phyloP scores from a whole-genome alignment of 2,888 invertebrate genomes.

The Eristalis arbustorum region DNA sequence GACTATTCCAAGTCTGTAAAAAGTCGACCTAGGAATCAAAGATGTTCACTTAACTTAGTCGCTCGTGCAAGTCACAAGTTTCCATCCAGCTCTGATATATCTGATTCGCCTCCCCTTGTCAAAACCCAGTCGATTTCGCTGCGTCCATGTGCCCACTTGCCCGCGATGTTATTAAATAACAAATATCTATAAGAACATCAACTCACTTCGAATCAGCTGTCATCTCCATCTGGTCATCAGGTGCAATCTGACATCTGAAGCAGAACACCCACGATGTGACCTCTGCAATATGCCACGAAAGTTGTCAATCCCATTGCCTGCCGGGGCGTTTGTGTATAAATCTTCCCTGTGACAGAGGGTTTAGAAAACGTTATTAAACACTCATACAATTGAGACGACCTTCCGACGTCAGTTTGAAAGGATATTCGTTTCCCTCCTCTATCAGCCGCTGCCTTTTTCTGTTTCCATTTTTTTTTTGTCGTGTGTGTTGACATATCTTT shows the following conservation, averaged over 20 bases:
- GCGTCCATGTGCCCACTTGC: constrained; percentile 11
- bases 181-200: constrained; percentile 14
- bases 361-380: constrained; percentile 21
- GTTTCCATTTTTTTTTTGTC: neutral
- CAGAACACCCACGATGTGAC: neutral
- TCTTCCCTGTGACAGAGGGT: constrained; percentile 31
- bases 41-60: too few species aligned
- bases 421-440: neutral
- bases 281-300: constrained; percentile 10
- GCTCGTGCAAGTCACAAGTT: neutral
- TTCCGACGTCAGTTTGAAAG: constrained; percentile 1
- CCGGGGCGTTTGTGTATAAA: constrained; percentile 15
- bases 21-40: too few species aligned
- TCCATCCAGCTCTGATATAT: neutral
- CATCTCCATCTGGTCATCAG: constrained; percentile 55
- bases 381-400: neutral
- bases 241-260: constrained; percentile 40
- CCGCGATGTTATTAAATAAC: constrained; percentile 45
- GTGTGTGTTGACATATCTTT: constrained; percentile 39
- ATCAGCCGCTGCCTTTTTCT: neutral
- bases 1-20: too few species aligned
- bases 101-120: constrained; percentile 49
- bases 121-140: constrained; percentile 15
- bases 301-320: constrained; percentile 43
- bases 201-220: constrained; percentile 23